phyloP scores from a whole-genome alignment of 2,888 invertebrate genomes.

The Polyploca ridens region DNA sequence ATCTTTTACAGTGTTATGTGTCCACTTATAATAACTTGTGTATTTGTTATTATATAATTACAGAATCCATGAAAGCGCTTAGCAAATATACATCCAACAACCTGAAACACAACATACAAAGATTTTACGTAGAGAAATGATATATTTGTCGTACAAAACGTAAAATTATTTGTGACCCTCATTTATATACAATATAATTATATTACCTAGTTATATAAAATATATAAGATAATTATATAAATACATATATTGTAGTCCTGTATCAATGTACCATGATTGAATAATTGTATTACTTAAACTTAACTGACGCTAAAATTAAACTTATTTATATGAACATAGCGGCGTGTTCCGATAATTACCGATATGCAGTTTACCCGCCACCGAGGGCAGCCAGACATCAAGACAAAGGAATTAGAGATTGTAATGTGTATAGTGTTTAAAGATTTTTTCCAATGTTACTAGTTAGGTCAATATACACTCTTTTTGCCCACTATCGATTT shows the following conservation, averaged over 20 bases:
- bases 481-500: conserved; percentile 43
- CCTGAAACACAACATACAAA: background rate
- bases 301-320: background rate
- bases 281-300: background rate
- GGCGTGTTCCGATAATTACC: background rate
- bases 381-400: conserved; percentile 53
- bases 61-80: background rate
- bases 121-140: too few species aligned
- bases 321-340: background rate
- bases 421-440: conserved; percentile 51
- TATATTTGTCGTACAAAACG: background rate
- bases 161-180: background rate
- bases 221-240: background rate
- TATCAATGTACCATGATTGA: background rate
- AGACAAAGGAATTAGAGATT: conserved; percentile 52
- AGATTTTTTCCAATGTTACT: conserved; percentile 51
- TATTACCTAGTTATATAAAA: background rate
- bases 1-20: conserved; percentile 4
- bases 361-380: conserved; percentile 8
- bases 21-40: background rate
- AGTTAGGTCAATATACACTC: conserved; percentile 54
- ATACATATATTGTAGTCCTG: background rate
- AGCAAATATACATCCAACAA: background rate
- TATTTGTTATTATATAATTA: conserved; percentile 8
- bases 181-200: conserved; percentile 1